Conservation (phyloP, 2,888 invertebrate genomes). For the Aleiodes testaceus region DNA sequence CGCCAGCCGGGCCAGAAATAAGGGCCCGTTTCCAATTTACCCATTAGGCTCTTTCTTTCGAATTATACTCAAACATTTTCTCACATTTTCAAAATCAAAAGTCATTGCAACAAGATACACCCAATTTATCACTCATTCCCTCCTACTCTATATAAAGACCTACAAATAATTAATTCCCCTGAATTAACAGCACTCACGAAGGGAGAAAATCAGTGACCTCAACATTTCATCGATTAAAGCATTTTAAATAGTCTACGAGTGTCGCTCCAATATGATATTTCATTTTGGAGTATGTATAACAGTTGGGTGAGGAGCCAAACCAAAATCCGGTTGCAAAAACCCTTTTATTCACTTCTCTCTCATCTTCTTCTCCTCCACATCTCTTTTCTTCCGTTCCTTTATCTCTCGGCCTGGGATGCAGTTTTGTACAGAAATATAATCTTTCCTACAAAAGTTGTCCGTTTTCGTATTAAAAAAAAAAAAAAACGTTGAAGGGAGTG, state of each 20-base stretch:
- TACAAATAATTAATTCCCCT: neutral
- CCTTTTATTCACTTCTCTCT: slow-evolving; percentile 2
- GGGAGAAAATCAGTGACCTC: neutral
- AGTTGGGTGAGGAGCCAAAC: slow-evolving; percentile 7
- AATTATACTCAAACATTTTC: no score
- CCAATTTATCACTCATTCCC: no score
- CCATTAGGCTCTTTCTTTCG: slow-evolving; percentile 50
- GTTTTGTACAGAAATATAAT: slow-evolving; percentile 21
- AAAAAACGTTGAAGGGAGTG: neutral
- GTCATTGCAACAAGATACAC: no score
- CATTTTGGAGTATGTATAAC: neutral
- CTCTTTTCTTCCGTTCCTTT: neutral
- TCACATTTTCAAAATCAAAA: no score
- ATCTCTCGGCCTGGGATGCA: neutral
- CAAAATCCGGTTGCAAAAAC: slow-evolving; percentile 13
- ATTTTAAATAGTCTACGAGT: neutral
- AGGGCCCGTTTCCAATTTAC: slow-evolving; percentile 64
- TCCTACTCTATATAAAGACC: neutral
- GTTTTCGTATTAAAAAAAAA: neutral
- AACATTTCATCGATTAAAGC: neutral
- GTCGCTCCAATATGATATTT: neutral
- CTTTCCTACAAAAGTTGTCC: slow-evolving; percentile 18
- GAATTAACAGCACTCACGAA: slow-evolving; percentile 1
- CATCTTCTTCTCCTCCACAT: slow-evolving; percentile 8
- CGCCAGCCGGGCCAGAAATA: slow-evolving; percentile 57